A percentile compares a stretch with the other conserved stretches of the same genome.
phyloP scores from a whole-genome alignment of 2,888 invertebrate species.

The Drosophila kokeensis region DNA sequence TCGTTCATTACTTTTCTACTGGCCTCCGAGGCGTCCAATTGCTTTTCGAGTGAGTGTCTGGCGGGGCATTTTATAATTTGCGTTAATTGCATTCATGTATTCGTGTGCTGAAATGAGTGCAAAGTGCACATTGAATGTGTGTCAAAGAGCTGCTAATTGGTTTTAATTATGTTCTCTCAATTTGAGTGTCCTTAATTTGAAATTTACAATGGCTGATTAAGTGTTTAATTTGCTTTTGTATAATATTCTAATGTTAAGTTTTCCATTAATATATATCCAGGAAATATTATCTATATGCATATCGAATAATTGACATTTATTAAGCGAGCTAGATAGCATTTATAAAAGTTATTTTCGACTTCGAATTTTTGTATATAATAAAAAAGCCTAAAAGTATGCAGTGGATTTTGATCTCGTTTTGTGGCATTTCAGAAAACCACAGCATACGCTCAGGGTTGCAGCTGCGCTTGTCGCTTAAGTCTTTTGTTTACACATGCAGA shows the following conservation, averaged over 20 bases:
- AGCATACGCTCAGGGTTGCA: constrained; percentile 40
- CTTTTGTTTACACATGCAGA: constrained; percentile 57
- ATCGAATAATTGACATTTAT: not conserved
- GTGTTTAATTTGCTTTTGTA: not conserved
- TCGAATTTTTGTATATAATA: constrained; percentile 7
- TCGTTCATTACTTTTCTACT: constrained; percentile 26
- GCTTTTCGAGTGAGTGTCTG: constrained; percentile 33
- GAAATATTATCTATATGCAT: not conserved
- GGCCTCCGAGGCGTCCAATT: constrained; percentile 17
- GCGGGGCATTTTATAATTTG: constrained; percentile 50
- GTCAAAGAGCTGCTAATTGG: constrained; percentile 64
- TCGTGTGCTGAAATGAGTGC: constrained; percentile 52
- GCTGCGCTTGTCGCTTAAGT: constrained; percentile 70
- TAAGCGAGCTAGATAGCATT: not conserved
- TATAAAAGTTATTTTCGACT: constrained; percentile 18
- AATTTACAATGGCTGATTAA: constrained; percentile 19
- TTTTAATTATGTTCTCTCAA: constrained; percentile 56
- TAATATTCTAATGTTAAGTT: not conserved
- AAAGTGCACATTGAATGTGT: constrained; percentile 65
- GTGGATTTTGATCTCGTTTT: rapidly evolving
- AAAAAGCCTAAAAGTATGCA: constrained; percentile 39
- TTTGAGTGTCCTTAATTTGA: constrained; percentile 35
- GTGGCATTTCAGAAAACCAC: not conserved
- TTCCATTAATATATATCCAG: not conserved
- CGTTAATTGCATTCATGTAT: constrained; percentile 56